phyloP scores from a whole-genome alignment of 2,888 invertebrate species.

The Drosophila nr. perissopoda region DNA sequence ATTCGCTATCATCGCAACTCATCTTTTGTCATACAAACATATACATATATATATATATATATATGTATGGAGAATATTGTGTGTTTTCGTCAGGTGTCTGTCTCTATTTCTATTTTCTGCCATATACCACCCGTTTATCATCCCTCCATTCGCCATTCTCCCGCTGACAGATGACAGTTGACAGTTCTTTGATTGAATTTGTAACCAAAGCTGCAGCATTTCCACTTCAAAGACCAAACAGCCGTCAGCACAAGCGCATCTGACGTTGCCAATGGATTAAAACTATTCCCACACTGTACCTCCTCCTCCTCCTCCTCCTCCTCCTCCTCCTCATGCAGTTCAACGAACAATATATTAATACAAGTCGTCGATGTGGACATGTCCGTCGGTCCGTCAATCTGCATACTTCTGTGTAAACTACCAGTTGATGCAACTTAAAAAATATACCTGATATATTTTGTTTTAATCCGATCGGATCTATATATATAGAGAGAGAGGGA shows the following conservation, averaged over 20 bases:
- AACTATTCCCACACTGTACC: not conserved
- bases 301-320: not conserved
- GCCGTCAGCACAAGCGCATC: constrained; percentile 12
- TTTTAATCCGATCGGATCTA: not conserved
- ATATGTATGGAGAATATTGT: not conserved
- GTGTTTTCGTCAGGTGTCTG: constrained; percentile 42
- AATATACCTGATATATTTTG: not conserved
- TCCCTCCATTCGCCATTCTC: constrained; percentile 1
- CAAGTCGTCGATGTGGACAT: not conserved
- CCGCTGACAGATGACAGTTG: constrained; percentile 45
- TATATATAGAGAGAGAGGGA: not conserved
- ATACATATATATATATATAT: not conserved
- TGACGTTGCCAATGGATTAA: constrained; percentile 25
- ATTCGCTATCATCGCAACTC: constrained; percentile 34
- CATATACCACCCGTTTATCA: not conserved
- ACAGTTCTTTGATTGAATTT: constrained; percentile 81
- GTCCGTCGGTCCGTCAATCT: not conserved
- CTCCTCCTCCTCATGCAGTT: not conserved
- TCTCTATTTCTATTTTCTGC: constrained; percentile 20
- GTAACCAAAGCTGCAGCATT: constrained; percentile 78
- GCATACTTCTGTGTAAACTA: not conserved
- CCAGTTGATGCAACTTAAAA: not conserved
- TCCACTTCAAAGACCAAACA: constrained; percentile 71
- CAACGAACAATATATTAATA: not conserved
- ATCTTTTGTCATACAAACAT: constrained; percentile 7